Percentiles rank a stretch among this genome's conserved stretches.
Conservation (phyloP, 2,797 vertebrate species). For the Tragopan temminckii region DNA sequence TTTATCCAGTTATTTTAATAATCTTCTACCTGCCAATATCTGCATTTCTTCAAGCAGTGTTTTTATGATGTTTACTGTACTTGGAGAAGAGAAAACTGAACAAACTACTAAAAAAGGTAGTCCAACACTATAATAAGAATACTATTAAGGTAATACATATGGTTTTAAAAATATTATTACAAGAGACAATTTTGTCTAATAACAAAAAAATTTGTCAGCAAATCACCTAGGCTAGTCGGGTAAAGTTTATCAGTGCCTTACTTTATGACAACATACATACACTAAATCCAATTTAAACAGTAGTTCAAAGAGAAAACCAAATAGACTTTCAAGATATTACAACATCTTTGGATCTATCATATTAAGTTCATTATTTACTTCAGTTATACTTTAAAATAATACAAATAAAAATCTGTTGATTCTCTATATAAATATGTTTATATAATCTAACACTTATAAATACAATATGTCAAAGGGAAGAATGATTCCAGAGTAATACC, state of each 20-base stretch:
- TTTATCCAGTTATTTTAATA: background rate
- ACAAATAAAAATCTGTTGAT: background rate
- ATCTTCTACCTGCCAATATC: background rate
- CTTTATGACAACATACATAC: background rate
- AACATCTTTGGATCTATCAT: background rate
- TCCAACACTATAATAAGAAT: background rate
- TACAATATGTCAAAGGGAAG: background rate
- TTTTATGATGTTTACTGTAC: background rate
- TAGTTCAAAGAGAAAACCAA: background rate
- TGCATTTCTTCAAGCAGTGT: background rate
- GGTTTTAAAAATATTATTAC: background rate
- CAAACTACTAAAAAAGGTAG: background rate
- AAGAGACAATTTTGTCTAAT: background rate
- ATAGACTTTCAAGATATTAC: rapidly evolving
- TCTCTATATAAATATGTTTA: background rate
- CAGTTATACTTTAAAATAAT: background rate
- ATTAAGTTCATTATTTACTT: background rate
- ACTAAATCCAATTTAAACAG: background rate
- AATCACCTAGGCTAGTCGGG: background rate
- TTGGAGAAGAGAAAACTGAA: background rate
- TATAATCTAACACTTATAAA: background rate
- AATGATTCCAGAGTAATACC: background rate
- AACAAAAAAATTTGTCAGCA: background rate
- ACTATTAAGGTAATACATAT: background rate
- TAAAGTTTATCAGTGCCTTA: background rate